Conservation (phyloP, 1,140 invertebrate genomes). For the Aphelinus atriplicis region DNA sequence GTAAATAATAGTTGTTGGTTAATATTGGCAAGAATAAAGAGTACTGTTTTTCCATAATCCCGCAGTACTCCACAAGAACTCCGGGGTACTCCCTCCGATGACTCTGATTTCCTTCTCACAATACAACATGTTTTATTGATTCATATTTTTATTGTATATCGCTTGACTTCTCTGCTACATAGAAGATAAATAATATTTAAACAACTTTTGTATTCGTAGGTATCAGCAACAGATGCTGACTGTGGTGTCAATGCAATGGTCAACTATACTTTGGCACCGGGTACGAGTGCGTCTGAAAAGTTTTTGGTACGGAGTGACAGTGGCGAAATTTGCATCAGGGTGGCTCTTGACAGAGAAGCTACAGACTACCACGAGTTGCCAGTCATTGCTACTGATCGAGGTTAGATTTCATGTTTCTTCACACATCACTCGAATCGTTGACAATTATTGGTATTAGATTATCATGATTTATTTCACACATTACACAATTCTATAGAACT, state of each 20-base stretch:
- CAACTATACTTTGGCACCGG: slow-evolving; percentile 88
- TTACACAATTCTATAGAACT: no score
- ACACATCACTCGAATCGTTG: not conserved
- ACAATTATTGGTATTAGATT: not conserved
- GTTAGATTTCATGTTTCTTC: slow-evolving; percentile 67
- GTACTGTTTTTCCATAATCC: no score
- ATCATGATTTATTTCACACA: no score
- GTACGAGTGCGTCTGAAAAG: slow-evolving; percentile 72
- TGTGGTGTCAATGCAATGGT: slow-evolving; percentile 94
- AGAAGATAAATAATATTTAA: no score
- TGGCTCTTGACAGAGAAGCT: slow-evolving; percentile 87
- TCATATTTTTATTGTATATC: no score
- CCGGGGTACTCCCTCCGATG: no score
- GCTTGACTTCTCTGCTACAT: no score
- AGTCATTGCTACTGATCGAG: slow-evolving; percentile 93
- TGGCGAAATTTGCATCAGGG: slow-evolving; percentile 89
- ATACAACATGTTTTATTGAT: no score
- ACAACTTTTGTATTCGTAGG: slow-evolving; percentile 69
- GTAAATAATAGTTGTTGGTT: no score
- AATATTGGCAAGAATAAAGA: no score
- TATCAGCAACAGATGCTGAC: slow-evolving; percentile 92
- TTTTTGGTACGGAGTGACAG: slow-evolving; percentile 83
- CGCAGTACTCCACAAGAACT: no score
- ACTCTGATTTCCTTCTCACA: no score
- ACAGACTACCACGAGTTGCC: slow-evolving; percentile 89